Conservation (phyloP, 1,140 invertebrate genomes). For the Thrips palmi region DNA sequence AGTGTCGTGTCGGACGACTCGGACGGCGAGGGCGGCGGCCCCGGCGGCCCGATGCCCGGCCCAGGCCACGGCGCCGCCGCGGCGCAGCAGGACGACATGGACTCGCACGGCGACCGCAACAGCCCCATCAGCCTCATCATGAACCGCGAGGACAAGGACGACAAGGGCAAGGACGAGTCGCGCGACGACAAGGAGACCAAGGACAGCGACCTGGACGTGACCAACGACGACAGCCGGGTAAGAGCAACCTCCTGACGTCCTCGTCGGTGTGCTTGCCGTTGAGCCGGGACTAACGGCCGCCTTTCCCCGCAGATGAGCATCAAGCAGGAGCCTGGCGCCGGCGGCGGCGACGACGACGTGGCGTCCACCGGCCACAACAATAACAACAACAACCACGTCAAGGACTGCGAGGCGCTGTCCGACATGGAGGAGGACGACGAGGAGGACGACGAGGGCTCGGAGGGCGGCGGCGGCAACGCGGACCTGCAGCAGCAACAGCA, state of each 20-base stretch:
- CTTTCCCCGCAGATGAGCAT: no score
- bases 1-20: constrained; percentile 27
- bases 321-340: constrained; percentile 31
- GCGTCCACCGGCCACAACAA: constrained; percentile 20
- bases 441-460: constrained; percentile 15
- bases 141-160: constrained; percentile 9
- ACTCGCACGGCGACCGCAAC: constrained; percentile 12
- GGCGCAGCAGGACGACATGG: constrained; percentile 9
- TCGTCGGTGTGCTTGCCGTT: constrained; percentile 20
- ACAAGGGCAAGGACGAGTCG: constrained; percentile 9
- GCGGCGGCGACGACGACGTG: constrained; percentile 27
- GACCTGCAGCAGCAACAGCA: constrained; percentile 16
- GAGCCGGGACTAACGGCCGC: no score
- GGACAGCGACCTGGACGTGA: constrained; percentile 17
- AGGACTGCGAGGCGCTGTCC: constrained; percentile 21
- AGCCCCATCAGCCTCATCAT: constrained; percentile 25
- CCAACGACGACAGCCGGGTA: constrained; percentile 16
- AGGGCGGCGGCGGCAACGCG: constrained; percentile 15
- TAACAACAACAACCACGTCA: constrained; percentile 28
- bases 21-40: constrained; percentile 9
- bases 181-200: constrained; percentile 14
- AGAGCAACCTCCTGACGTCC: constrained; percentile 28
- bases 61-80: neutral
- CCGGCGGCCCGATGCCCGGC: neutral
- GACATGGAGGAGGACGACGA: constrained; percentile 23